Evolutionary conservation across 2,113 vertebrate species (phyloP).

Genomic region (Copsychus sechellarum): DNA sequence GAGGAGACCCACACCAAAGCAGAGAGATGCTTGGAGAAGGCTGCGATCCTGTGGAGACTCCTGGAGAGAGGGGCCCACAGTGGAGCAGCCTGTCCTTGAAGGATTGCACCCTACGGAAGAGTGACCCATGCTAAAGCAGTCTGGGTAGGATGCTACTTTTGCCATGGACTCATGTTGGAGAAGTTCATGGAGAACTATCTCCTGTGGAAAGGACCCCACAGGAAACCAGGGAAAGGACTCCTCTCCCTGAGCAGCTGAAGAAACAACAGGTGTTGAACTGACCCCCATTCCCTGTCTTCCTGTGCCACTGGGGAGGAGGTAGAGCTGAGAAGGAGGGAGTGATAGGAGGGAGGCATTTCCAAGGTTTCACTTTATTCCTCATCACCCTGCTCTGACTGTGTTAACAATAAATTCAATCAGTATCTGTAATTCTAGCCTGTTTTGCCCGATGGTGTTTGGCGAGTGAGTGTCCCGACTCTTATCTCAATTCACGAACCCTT

Average conservation of each 20-base stretch:
- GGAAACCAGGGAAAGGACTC: too few relatives aligned
- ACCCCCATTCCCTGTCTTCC: neutral
- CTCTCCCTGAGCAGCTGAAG: neutral
- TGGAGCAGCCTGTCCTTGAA: neutral
- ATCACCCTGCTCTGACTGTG: neutral
- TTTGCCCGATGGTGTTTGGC: neutral
- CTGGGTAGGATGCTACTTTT: too few relatives aligned
- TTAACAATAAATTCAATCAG: neutral
- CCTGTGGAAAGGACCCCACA: neutral
- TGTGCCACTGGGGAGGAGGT: rapidly evolving
- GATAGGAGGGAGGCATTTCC: neutral
- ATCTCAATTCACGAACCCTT: neutral
- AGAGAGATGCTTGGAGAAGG: neutral
- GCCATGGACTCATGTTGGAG: rapidly evolving
- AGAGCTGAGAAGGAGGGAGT: neutral
- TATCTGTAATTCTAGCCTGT: neutral
- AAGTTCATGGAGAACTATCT: neutral
- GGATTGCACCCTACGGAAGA: too few relatives aligned
- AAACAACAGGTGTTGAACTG: rapidly evolving
- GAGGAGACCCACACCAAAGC: neutral
- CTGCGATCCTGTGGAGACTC: neutral
- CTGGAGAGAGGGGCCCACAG: neutral
- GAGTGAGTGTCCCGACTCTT: rapidly evolving
- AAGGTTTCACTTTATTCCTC: neutral
- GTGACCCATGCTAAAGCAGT: neutral